A percentile compares a stretch with the other conserved stretches of the same genome.
phyloP scores from a whole-genome alignment of 1,140 invertebrate genomes.

The Temnothorax curvispinosus region DNA sequence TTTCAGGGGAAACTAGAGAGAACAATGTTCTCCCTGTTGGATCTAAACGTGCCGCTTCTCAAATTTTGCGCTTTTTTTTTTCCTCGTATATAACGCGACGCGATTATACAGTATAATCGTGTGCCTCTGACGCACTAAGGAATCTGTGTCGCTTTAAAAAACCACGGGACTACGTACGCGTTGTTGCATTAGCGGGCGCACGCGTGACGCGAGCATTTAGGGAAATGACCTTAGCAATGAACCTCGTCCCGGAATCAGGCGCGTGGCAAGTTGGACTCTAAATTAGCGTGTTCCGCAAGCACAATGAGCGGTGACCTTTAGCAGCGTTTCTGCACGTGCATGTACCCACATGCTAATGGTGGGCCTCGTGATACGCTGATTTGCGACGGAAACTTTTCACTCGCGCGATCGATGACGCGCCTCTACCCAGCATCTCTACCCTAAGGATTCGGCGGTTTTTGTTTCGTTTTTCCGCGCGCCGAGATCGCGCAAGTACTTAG shows the following conservation, averaged over 20 bases:
- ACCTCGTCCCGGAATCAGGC: conserved; percentile 48
- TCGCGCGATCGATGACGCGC: conserved; percentile 16
- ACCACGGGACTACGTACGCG: conserved; percentile 25
- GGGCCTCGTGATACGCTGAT: background rate
- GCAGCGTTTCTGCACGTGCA: background rate
- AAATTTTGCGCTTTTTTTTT: background rate
- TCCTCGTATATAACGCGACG: background rate
- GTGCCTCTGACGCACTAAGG: background rate
- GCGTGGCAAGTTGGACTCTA: conserved; percentile 57
- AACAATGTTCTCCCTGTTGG: background rate
- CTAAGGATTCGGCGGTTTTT: background rate
- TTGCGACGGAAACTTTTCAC: conserved; percentile 32
- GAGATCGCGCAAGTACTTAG: background rate
- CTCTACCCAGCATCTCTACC: background rate
- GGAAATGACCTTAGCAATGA: conserved; percentile 73
- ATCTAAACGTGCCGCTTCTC: background rate
- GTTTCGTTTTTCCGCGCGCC: background rate
- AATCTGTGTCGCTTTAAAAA: conserved; percentile 28
- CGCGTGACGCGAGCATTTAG: conserved; percentile 23
- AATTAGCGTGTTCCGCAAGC: conserved; percentile 75
- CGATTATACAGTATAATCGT: background rate
- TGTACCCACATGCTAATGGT: conserved; percentile 33
- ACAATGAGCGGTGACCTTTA: conserved; percentile 75
- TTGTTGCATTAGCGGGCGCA: background rate
- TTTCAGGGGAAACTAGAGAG: background rate